Evolutionary conservation across 2,797 vertebrate species (phyloP), one percentile per base, ranked within the genome.

Genomic region (Pyrrhura leucotis): DNA sequence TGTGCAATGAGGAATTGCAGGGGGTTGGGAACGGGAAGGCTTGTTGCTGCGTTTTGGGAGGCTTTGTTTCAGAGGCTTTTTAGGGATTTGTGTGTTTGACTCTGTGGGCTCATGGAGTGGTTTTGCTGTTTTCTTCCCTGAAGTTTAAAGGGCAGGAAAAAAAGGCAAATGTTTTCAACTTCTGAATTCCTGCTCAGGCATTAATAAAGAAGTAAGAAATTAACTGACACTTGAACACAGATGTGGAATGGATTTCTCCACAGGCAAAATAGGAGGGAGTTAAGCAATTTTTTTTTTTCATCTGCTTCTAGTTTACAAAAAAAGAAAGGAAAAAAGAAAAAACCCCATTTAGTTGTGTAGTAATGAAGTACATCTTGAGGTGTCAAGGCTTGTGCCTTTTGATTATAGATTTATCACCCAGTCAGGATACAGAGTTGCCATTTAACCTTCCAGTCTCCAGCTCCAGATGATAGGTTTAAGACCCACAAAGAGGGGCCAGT

Each of bases 321-420:
- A 88, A 83, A 62, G 37, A 42, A 58, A 58, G 33, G 22, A 23
- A 20, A 2, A 8, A 12, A 73, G 42, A 72, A 82, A 88, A 83
- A 83, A 87, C 75, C 79, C 89, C 82, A 95, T 96, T 97, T 93
- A 92, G 83, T 91, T 93, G 67, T 85, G 89, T 93, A 74, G 84
- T 98, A 98, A 98, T 97, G 97, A 98, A 97, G 95, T 95, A 96
- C 96, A 95, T 97, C 91, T 97, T 96, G 97, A 98, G 96, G 97
- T 98, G 95, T 97, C 95, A 94, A 89, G 96, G 86, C 88, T 86
- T 93, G 73, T 94, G 92, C 92, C 96, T 97, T 97, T 97, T 97
- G 94, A 97, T 98, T 98, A 96, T 77, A 97, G 97, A 98, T 98
- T 98, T 98, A 98, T 98, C 98, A 97, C 97, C 94, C 94, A 90